Evolutionary conservation across 2,113 vertebrate genomes (phyloP), one percentile per base, ranked within the genome.

Genomic region (Ophiodon elongatus): DNA sequence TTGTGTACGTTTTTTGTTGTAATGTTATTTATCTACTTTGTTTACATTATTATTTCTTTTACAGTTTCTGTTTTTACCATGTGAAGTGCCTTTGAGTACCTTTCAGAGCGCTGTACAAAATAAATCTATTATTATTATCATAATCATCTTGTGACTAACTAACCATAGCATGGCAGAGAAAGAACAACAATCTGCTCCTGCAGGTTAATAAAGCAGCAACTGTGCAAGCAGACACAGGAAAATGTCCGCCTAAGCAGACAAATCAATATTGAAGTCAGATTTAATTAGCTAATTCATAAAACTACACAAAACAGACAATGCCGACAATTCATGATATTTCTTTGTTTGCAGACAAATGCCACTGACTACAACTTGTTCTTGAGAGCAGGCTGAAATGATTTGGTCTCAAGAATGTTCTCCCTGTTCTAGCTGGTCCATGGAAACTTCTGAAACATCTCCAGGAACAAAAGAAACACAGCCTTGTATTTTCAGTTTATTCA

Each of bases 271-370:
- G 33, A 25, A 33, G 43, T 79, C 43, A 23, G 15, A 37, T 70
- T 70, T n/a, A 70, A 84, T 83, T 47, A 56, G n/a, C 7, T 15
- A 47, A 72, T 29, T 62, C 27, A 23, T n/a, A 43, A 7, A 70
- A 35, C 5, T 21, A 41, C 63, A 73, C 17, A 67, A 82, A 82
- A 64, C 45, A 66, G 33, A 54, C 43, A 76, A 62, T 13, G 25
- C 47, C 0, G 47, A 50, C 47, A 21, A 50, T 50, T 50, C 6
- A 50, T 50, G 47, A 33, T 47, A 35, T 21, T 64, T 19, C 57
- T 54, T 57, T 72, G 25, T 76, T 71, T 56, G 31, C 25, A 70
- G 47, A 72, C 7, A 59, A 25, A 27, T 35, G 37, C 10, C 62
- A 50, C 17, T 47, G 62, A 80, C 47, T 35, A 25, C 27, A 50